phyloP scores from a whole-genome alignment of 1,140 invertebrate species.

The Caenorhabditis latens region DNA sequence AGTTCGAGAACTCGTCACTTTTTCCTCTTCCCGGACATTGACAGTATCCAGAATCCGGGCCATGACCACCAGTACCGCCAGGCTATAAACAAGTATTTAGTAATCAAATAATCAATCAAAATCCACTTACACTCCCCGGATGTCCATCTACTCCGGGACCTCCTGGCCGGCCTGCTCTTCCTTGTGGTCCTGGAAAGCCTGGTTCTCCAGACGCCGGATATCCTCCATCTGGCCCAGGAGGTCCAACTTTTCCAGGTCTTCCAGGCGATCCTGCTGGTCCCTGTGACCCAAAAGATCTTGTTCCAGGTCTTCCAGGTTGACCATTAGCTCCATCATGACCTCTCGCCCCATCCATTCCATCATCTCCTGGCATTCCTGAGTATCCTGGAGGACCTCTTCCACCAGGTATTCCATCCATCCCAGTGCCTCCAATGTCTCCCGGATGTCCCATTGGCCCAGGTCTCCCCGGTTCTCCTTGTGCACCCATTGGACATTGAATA shows the following conservation, averaged over 20 bases:
- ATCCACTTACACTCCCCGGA: constrained; percentile 1
- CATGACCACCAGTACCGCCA: constrained; percentile 35
- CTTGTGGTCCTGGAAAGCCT: constrained; percentile 40
- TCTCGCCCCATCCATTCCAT: not conserved
- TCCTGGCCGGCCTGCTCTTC: constrained; percentile 13
- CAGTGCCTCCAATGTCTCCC: constrained; percentile 12
- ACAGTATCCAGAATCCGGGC: constrained; percentile 52
- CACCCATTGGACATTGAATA: constrained; percentile 60
- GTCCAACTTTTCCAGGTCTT: not conserved
- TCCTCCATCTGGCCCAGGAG: constrained; percentile 17
- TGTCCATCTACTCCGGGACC: constrained; percentile 13
- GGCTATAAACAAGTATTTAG: not conserved
- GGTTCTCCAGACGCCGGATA: not conserved
- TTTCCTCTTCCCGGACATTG: constrained; percentile 48
- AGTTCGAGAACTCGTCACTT: constrained; percentile 8
- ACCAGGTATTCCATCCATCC: constrained; percentile 50
- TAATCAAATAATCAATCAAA: not conserved
- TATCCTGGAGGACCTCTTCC: constrained; percentile 31
- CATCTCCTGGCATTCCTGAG: constrained; percentile 37
- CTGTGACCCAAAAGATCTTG: not conserved
- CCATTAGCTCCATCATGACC: constrained; percentile 37
- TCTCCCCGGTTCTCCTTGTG: constrained; percentile 39
- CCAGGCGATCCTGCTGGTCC: constrained; percentile 25
- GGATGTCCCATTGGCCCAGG: constrained; percentile 38
- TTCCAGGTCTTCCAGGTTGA: constrained; percentile 20